Evolutionary conservation across 2,797 vertebrate genomes (phyloP).

Genomic region (Australoheros facetus): DNA sequence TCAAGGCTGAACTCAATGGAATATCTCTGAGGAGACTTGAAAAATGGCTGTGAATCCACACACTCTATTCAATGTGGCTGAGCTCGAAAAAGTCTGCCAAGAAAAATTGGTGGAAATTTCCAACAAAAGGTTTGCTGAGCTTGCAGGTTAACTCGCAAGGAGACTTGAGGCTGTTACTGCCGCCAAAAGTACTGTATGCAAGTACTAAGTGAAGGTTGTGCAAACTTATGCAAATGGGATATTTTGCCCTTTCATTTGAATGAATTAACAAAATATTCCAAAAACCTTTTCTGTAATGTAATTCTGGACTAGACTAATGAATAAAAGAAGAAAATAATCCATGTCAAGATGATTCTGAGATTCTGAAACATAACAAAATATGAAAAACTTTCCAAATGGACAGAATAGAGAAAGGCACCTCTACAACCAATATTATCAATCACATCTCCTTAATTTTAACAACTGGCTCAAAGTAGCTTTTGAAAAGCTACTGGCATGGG

Average conservation of each 20-base stretch:
- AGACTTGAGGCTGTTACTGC: neutral
- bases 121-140: neutral
- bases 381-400: neutral
- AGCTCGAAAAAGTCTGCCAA: neutral
- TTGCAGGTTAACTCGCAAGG: neutral
- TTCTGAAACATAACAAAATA: neutral
- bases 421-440: neutral
- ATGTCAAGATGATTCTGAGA: neutral
- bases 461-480: neutral
- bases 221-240: neutral
- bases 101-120: neutral
- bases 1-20: neutral
- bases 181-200: neutral
- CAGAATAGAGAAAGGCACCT: neutral
- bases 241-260: neutral
- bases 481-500: neutral
- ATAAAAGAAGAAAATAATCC: neutral
- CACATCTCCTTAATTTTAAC: neutral
- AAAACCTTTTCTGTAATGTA: too few relatives aligned
- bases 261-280: neutral
- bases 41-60: neutral
- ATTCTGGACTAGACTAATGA: neutral
- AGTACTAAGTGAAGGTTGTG: neutral
- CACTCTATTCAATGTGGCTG: neutral
- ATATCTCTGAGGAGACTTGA: neutral